Conservation (phyloP, 2,888 invertebrate species). For the Philaethria dido region DNA sequence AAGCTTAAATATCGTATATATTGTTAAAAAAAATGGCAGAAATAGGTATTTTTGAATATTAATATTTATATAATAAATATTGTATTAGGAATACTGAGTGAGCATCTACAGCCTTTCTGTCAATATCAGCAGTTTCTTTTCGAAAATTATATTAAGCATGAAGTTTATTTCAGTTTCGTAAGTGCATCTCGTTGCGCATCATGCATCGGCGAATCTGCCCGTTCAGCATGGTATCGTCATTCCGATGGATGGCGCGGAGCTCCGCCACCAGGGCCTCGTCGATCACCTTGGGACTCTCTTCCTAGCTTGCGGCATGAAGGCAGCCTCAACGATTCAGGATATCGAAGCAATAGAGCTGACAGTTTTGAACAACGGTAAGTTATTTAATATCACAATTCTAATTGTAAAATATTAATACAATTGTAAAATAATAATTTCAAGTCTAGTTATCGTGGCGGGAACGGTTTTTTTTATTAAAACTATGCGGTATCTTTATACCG, state of each 20-base stretch:
- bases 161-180: conserved; percentile 68
- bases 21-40: background rate
- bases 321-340: conserved; percentile 94
- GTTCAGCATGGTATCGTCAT: conserved; percentile 95
- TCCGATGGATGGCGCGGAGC: conserved; percentile 92
- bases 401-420: background rate
- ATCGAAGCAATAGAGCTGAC: conserved; percentile 93
- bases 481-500: no score
- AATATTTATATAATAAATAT: no score
- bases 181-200: conserved; percentile 90
- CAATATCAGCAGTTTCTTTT: background rate
- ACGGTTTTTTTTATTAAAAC: no score
- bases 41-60: background rate
- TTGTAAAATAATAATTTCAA: background rate
- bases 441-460: background rate
- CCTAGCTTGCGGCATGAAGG: conserved; percentile 93
- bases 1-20: conserved; percentile 2
- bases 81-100: no score
- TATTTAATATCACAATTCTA: background rate
- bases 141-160: background rate
- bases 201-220: conserved; percentile 94
- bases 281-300: conserved; percentile 94
- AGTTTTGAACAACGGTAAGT: conserved; percentile 93
- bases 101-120: background rate
- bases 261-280: conserved; percentile 85